Evolutionary conservation across 2,797 vertebrate genomes (phyloP), one percentile per base, ranked within the genome.

Genomic region (Aplochiton taeniatus): DNA sequence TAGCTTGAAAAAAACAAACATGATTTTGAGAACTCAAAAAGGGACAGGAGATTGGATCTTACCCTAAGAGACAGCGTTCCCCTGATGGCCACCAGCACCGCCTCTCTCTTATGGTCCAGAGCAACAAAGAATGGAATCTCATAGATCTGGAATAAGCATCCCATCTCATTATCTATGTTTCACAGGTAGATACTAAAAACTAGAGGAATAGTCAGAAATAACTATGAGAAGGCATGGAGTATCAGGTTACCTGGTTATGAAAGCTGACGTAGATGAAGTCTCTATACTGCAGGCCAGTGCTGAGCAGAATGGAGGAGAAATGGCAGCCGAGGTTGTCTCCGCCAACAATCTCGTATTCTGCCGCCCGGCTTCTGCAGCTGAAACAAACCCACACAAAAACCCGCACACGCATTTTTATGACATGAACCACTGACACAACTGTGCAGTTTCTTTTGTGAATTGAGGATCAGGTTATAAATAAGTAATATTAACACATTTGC

Each of bases 101-200:
- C 90, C 80, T 98, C 96, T 52, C 92, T 95, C 87, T 94, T 94
- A 79, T 99, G 98, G 84, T 99, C 97, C 89, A 99, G 87, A 50
- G 95, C 96, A 83, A 99, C 96, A 8, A 90, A 93, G 82, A 99
- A 99, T 0, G 98, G 98, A 61, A 99, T 96, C 88, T 99, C 97
- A 4, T 96, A 99, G 66, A 99, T 96, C 98, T 99, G 83, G 4
- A 79, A 70, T 31, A 74, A 47, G 78, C 4, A 20, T 1, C 0
- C 8, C 4, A 58, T 12, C 31, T 7, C 31, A 6, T 31, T 31
- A 31, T 31, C 31, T 6, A n/a, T 31, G 2, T 31, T 31, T 31
- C 2, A 31, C 31, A 31, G 31, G 31, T 31, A 31, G 31, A 6
- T 6, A 31, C 31, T 31, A 3, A 31, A 3, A 31, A 31, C 31